Base-by-base conservation (phyloP, 2,797 vertebrate genomes). In the Phataginus tetradactyla region DNA sequence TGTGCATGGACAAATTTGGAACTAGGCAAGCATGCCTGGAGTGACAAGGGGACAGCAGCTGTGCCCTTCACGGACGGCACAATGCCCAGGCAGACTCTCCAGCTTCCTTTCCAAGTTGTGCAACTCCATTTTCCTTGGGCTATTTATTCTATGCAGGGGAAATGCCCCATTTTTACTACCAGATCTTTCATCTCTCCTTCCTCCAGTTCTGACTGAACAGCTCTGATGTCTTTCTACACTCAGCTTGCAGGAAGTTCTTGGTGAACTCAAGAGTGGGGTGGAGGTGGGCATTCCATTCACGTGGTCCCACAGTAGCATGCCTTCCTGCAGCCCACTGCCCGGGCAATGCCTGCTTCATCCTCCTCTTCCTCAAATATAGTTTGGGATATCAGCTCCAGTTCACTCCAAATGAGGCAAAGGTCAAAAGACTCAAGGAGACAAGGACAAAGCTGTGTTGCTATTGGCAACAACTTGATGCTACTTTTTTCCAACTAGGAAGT, bases 381-480 rank as follows among this genome's bases (percentile, higher is more conserved):
- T 17, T 32, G 88, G 39, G 14, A 39, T 87, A 86, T 83, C 57
- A 91, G 78, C 5, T 59, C 86, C 78, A 51, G 53, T 68, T 84
- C 66, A 61, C 84, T 78, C 69, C 64, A 91, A 92, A 94, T 86
- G 84, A 97, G 79, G 92, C 77, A 94, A 84, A 84, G 83, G 68
- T 45, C 55, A 74, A 93, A 87, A 90, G 63, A 68, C 51, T 42
- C n/a, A 57, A 96, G 69, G 64, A 91, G 92, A 95, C 34, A 66
- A 84, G 15, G 55, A 90, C 27, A 7, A 10, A 80, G 68, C 49
- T 83, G 18, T 93, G 95, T 81, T 95, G 94, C 92, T 93, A 91
- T 51, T 77, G 96, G 92, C 90, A 81, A 93, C 79, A 86, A 71
- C 53, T 63, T 25, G 92, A 95, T 88, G 66, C 83, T 96, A 85